Conservation (phyloP, 2,797 vertebrate genomes). For the Neosilurus mollespiculum region DNA sequence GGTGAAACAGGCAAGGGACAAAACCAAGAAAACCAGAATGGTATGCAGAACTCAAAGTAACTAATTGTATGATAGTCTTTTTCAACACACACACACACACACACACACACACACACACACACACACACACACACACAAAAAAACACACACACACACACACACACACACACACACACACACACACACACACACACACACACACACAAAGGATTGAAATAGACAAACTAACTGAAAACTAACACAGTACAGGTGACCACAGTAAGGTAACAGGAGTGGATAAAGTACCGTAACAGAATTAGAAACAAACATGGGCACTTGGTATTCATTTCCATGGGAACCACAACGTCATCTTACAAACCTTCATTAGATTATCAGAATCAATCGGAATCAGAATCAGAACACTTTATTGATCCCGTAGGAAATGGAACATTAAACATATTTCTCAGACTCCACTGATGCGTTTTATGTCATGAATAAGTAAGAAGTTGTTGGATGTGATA, state of each 20-base stretch:
- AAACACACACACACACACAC: too few species aligned
- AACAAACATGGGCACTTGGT: neutral
- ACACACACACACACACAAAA: too few species aligned
- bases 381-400: too few species aligned
- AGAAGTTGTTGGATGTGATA: neutral
- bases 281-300: neutral
- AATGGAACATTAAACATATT: neutral
- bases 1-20: neutral
- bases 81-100: neutral
- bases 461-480: neutral
- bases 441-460: neutral
- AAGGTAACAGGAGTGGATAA: neutral
- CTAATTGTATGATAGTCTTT: neutral
- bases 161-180: too few species aligned
- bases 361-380: too few species aligned
- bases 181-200: neutral
- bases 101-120: too few species aligned
- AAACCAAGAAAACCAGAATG: neutral
- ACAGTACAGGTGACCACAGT: neutral
- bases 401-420: too few species aligned
- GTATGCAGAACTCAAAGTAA: neutral
- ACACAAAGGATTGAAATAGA: neutral
- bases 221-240: neutral
- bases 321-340: neutral
- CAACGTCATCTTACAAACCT: neutral